A percentile compares a stretch with the other conserved stretches of the same genome.
Evolutionary conservation across 2,888 invertebrate species (phyloP).

Genomic region (Drosophila nr. medialis): DNA sequence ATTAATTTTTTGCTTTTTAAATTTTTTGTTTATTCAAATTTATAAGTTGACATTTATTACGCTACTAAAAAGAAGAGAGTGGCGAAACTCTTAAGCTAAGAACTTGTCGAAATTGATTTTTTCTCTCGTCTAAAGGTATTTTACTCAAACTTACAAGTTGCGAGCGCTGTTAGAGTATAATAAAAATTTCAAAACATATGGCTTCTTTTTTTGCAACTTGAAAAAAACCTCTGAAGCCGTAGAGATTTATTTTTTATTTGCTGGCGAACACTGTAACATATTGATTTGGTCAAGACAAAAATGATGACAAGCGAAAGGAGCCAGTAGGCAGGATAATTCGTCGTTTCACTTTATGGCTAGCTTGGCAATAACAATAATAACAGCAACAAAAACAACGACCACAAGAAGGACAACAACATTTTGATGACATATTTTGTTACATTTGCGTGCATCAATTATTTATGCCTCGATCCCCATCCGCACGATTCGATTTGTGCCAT

Average conservation of each 20-base stretch:
- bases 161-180: background rate
- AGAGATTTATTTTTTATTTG: background rate
- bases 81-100: background rate
- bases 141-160: background rate
- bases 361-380: conserved; percentile 27
- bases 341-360: conserved; percentile 24
- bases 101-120: background rate
- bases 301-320: background rate
- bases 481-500: conserved; percentile 69
- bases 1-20: background rate
- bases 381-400: conserved; percentile 3
- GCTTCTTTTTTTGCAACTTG: background rate
- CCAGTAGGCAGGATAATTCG: conserved; percentile 9
- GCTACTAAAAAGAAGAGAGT: background rate
- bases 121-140: background rate
- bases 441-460: conserved; percentile 77
- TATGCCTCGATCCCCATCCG: conserved; percentile 36
- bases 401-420: conserved; percentile 33
- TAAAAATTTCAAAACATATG: background rate
- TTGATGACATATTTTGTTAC: conserved; percentile 70
- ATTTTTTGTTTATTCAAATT: background rate
- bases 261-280: conserved; percentile 16
- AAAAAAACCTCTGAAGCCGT: background rate
- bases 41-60: background rate
- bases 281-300: conserved; percentile 31